A percentile compares a stretch with the other conserved stretches of the same genome.
Conservation (phyloP, 2,113 vertebrate genomes). For the Rhegmatorhina hoffmannsi region DNA sequence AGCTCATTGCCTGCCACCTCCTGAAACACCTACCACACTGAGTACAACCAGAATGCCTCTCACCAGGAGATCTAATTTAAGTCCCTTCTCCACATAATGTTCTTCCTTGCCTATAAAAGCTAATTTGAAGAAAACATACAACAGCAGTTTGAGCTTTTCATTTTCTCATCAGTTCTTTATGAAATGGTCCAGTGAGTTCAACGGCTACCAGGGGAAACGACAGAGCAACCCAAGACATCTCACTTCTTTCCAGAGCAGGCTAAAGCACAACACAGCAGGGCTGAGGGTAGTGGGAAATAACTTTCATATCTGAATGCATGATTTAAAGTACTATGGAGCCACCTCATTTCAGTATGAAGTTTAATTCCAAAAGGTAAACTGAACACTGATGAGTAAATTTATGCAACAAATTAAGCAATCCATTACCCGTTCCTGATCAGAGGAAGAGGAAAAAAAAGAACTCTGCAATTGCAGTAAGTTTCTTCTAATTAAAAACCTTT, state of each 20-base stretch:
- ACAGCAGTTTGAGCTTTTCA: background rate
- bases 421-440: background rate
- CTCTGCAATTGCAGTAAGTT: background rate
- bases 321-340: background rate
- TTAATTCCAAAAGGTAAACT: background rate
- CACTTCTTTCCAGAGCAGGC: background rate
- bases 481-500: background rate
- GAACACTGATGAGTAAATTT: background rate
- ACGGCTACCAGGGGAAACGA: background rate
- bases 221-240: background rate
- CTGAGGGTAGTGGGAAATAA: background rate
- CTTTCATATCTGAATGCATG: background rate
- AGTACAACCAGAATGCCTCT: background rate
- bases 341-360: background rate
- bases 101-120: background rate
- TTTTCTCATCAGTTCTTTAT: background rate
- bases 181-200: background rate
- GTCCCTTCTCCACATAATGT: background rate
- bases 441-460: background rate
- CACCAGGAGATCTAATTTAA: background rate
- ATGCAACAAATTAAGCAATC: background rate
- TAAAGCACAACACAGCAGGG: background rate
- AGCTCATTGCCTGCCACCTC: background rate
- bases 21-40: background rate
- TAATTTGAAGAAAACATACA: background rate